Evolutionary conservation across 2,113 vertebrate genomes (phyloP), one percentile per base, ranked within the genome.

Genomic region (Fulmarus glacialis): DNA sequence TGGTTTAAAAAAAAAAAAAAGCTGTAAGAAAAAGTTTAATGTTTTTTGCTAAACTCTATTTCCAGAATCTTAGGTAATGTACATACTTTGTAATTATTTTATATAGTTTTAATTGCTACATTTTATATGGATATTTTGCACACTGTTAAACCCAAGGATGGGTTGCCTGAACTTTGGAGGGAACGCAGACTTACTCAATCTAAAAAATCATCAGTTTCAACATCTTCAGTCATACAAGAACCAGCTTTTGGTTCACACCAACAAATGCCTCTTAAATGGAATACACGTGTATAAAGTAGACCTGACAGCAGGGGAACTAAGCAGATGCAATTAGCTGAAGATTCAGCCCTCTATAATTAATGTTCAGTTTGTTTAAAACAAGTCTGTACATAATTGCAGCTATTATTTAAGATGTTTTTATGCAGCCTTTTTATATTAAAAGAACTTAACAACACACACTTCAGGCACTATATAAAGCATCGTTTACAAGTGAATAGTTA

Each of bases 351-450:
- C 68, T 88, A 22, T 88, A 93, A 94, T 90, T 91, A 87, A 94
- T 48, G 66, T 84, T 89, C 48, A 45, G 52, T 90, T 94, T 82
- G 74, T 82, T 89, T 91, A 89, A 91, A 97, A 85, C 58, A 79
- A 90, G 64, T 50, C 73, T 84, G 42, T 82, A 38, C 4, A 4
- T 89, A 87, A 93, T 56, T 95, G 82, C 21, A 94, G 89, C 66
- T 84, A 59, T 93, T 94, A 87, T 82, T 93, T 82, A 62, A 93
- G 38, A 82, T 13, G 32, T 15, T 89, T 94, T 85, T 72, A 82
- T 68, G 77, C 23, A 89, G 72, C n/a, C 38, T 67, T 95, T 96
- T 89, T 67, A 48, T 80, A 43, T 66, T 50, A 67, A 86, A 91
- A 87, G 53, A 77, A 32, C 15, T 47, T 68, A 68, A 72, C 68